Base-by-base conservation (phyloP, 2,888 invertebrate genomes). In the Ferrisia virgata region DNA sequence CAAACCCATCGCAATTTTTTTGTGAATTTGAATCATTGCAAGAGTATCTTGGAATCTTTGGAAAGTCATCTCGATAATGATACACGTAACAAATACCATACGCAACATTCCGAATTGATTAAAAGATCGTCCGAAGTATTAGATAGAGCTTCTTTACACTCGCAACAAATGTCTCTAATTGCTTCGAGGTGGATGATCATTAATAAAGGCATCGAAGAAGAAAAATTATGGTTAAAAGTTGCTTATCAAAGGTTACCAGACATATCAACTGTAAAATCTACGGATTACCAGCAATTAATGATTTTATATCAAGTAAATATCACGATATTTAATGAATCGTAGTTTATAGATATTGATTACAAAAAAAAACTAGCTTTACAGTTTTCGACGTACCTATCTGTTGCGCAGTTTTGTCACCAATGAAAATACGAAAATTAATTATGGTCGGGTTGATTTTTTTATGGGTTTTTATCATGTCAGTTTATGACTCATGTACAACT, bases 1-100 rank as follows among this genome's bases (percentile, higher is more conserved):
- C 95, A 95, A 87, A 96, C 95, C 88, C 95, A 96, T 87, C 91
- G 96, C 53, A 95, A 94, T 87, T 96, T 96, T 90, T 96, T 96
- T 87, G 94, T 95, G 0, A 96, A 95, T 87, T 89, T 96, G 9
- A 96, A 95, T 87, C 95, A 96, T 86, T 96, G 96, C 87, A 91
- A 95, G 86, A 94, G 94, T 13, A 95, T 96, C 87, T 90, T 96
- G 53, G 96, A 96, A 88, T 95, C 95, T 0, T 89, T 96, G 31
- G 95, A 95, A 89, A 93, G 93, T 86, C 95, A 95, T 88, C 90
- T 96, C 53, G 96, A 96, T 87, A 91, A 90, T 47, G 95, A 95
- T 88, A 95, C 96, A 0, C 91, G 94, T 86, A 91, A 92, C 18
- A 92, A 92, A 87, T 93, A 94, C 88, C 91, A 93, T 0, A 91